phyloP scores from a whole-genome alignment of 2,797 vertebrate genomes.

The Pempheris klunzingeri region DNA sequence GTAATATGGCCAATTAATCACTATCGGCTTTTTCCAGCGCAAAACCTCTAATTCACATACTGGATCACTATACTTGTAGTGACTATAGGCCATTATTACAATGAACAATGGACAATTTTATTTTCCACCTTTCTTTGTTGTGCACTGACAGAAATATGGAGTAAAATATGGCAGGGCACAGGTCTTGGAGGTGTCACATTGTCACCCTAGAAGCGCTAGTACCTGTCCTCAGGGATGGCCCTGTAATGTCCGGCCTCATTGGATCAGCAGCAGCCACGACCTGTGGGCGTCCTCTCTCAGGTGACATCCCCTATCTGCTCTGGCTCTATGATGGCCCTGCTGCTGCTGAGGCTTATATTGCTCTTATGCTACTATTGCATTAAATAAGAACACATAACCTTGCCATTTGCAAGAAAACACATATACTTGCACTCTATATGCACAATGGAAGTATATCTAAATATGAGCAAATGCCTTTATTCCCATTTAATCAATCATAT shows the following conservation, averaged over 20 bases:
- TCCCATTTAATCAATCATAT: not conserved
- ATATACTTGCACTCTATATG: constrained; percentile 15
- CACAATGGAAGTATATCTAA: constrained; percentile 1
- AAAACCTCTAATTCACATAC: constrained; percentile 7
- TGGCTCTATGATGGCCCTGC: constrained; percentile 66
- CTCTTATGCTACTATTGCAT: constrained; percentile 24
- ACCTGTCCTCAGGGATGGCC: constrained; percentile 74
- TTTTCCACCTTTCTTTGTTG: constrained; percentile 26
- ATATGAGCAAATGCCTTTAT: constrained; percentile 4
- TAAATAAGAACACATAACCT: constrained; percentile 26
- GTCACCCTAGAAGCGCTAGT: constrained; percentile 67
- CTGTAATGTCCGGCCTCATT: constrained; percentile 83
- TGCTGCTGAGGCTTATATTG: constrained; percentile 43
- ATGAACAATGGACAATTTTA: not conserved
- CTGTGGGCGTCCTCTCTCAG: constrained; percentile 77
- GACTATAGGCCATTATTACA: not conserved
- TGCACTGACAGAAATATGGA: constrained; percentile 55
- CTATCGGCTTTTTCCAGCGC: too few relatives aligned
- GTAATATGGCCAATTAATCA: too few relatives aligned
- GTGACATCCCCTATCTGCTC: constrained; percentile 81
- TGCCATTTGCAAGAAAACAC: constrained; percentile 19
- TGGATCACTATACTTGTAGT: not conserved
- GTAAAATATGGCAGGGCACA: constrained; percentile 59
- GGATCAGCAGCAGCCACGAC: constrained; percentile 77
- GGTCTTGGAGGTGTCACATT: constrained; percentile 70